phyloP scores from a whole-genome alignment of 2,888 invertebrate genomes.

The Coleophora flavipennella region DNA sequence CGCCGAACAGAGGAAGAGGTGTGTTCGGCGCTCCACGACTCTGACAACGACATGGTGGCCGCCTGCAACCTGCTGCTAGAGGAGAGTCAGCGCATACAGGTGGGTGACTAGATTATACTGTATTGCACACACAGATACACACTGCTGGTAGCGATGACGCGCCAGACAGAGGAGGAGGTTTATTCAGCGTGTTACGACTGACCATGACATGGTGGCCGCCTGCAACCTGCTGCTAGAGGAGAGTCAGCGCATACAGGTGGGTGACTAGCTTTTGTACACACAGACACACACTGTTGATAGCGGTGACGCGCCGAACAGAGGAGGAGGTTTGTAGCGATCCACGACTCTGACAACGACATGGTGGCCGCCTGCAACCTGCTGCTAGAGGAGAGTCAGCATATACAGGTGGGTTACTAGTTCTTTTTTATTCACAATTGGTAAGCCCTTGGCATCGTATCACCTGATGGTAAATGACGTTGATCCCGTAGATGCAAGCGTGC shows the following conservation, averaged over 20 bases:
- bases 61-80: conserved; percentile 88
- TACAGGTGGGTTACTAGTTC: conserved; percentile 54
- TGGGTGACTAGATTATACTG: conserved; percentile 22
- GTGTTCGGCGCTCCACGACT: conserved; percentile 92
- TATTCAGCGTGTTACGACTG: conserved; percentile 93
- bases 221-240: no score
- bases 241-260: no score
- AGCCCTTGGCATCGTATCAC: conserved; percentile 93
- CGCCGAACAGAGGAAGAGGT: conserved; percentile 92
- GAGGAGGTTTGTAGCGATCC: conserved; percentile 93
- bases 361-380: conserved; percentile 86
- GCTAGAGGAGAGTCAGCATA: conserved; percentile 77
- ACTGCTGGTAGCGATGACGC: conserved; percentile 93
- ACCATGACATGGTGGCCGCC: conserved; percentile 89
- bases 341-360: conserved; percentile 93
- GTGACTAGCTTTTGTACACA: no score
- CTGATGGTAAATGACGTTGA: conserved; percentile 92
- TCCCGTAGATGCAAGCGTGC: no score
- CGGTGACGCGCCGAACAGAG: conserved; percentile 90
- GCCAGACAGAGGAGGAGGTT: conserved; percentile 91
- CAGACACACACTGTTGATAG: no score
- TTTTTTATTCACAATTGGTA: conserved; percentile 79
- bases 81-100: conserved; percentile 75
- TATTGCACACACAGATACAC: no score
- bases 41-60: conserved; percentile 88